These are phyloP conservation scores for Sciurus vulgaris DNA, from an alignment of 2,797 vertebrate genomes.

Conservation along the genomic window DNA sequence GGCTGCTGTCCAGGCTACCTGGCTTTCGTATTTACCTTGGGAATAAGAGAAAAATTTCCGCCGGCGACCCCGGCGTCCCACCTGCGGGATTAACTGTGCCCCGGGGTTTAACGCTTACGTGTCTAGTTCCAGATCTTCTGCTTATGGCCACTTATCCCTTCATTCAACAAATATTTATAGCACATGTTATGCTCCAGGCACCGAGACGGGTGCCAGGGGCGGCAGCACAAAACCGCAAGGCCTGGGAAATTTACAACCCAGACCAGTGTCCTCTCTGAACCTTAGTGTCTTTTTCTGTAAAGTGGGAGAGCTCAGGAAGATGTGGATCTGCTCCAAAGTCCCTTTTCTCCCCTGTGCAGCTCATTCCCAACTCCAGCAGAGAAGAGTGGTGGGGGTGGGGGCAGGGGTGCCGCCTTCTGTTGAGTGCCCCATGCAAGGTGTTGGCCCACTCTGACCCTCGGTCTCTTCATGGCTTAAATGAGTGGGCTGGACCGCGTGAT, in stretches of 20 bases:
- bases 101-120: too few relatives aligned
- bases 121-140: not conserved
- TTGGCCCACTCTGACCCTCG: not conserved
- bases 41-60: not conserved
- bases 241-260: not conserved
- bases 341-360: not conserved
- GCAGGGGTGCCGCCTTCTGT: not conserved
- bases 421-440: not conserved
- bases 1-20: not conserved
- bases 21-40: not conserved
- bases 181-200: not conserved
- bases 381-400: not conserved
- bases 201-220: not conserved
- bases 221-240: not conserved
- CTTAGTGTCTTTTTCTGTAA: not conserved
- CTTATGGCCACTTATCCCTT: not conserved
- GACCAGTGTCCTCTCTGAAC: not conserved
- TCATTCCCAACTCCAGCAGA: not conserved
- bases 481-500: not conserved
- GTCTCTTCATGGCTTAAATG: not conserved
- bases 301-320: not conserved
- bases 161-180: not conserved
- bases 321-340: not conserved
- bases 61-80: not conserved
- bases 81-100: not conserved